Base-by-base conservation (phyloP, 2,888 invertebrate species). In the Pammene fasciana region DNA sequence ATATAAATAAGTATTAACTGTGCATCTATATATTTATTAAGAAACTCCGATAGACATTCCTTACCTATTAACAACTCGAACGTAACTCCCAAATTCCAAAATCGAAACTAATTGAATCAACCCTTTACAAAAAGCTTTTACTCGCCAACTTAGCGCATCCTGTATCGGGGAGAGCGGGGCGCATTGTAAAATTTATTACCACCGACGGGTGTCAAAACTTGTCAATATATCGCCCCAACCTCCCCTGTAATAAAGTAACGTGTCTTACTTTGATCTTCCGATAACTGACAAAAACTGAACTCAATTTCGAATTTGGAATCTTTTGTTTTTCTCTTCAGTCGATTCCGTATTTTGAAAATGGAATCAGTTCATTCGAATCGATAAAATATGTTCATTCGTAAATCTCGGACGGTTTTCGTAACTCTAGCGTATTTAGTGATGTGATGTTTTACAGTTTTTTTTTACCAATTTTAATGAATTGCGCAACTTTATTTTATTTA, bases 181-280 rank as follows among this genome's bases (percentile, higher is more conserved):
- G 72, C 73, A 76, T 78, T 78, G 78, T 82, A 81, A 81, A 82
- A 79, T 82, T 79, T 77, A 81, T 84, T 83, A 82, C 73, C 83
- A 80, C 78, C 73, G 78, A 76, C 75, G 72, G 71, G 70, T 72
- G 68, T 68, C 68, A 68, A 68, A 74, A 72, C 71, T 71, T 75
- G 74, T 77, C 78, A 72, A 75, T 76, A 75, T 74, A 68, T 68
- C 68, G 68, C 68, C 68, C 68, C 68, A 57, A n/a, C 64, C 64
- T 68, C 68, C 68, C 68, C 68, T 52, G 68, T 56, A 68, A 68
- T 68, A 68, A 68, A 68, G 68, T 65, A 65, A 65, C 68, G 59
- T 52, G 68, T 68, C 64, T 68, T 48, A 56, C 67, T 68, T 68
- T 68, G 68, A 68, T 68, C 68, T 65, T 68, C 64, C 68, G 68